Base-by-base conservation (phyloP, 2,113 vertebrate species). In the Psettodes erumei region DNA sequence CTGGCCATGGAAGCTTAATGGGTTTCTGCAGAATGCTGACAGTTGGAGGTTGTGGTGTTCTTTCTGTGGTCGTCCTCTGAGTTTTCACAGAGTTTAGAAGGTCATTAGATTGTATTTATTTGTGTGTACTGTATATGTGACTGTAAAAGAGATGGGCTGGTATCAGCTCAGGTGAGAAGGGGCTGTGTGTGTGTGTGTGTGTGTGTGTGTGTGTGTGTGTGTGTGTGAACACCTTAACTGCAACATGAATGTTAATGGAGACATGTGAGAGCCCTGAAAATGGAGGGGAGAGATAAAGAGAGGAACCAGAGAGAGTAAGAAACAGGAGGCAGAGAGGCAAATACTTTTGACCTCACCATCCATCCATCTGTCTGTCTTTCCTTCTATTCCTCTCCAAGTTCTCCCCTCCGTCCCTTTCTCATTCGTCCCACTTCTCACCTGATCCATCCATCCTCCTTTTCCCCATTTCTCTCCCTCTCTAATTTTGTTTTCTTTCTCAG, bases 221-320 rank as follows among this genome's bases (percentile, higher is more conserved):
- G 61, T 33, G 43, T 48, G 28, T 65, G 28, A 19, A 48, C 23
- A 50, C 84, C 81, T 86, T 65, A 54, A 82, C 82, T 56, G 71
- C 72, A 66, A 83, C 64, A 78, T 89, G 81, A 89, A 90, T 90
- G 76, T 89, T 88, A 89, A 89, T 89, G 65, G 25, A 0, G 67
- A 77, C 61, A 85, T 58, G 68, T 48, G 71, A 85, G 68, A 61
- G 69, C 19, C 9, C 45, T 60, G 75, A 71, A 79, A 76, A 72
- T 43, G 37, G 47, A 63, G 28, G 65, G 56, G 47, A 62, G 72
- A 28, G 42, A 51, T 28, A 23, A 66, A 25, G 43, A 32, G n/a
- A 51, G 13, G 23, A 69, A 68, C 11, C 28, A 45, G 30, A 66
- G 56, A 65, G 60, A 61, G 65, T 40, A 27, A 62, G 25, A 63